A percentile compares a stretch with the other conserved stretches of the same genome.
Conservation (phyloP, 1,140 invertebrate species). For the Drosophila nikananu region DNA sequence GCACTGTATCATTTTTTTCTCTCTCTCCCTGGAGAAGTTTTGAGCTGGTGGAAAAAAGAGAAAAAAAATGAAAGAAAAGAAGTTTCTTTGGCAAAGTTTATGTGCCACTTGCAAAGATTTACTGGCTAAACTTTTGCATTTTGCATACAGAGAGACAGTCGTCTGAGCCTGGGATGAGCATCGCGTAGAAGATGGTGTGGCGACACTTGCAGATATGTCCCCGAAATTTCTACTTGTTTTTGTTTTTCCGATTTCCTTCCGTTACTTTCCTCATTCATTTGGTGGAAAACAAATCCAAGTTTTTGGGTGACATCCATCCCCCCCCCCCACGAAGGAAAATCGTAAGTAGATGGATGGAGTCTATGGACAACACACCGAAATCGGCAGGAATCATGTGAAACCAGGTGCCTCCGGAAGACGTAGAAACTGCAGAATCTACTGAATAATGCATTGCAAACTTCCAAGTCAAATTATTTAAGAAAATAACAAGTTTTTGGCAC, state of each 20-base stretch:
- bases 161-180: conserved; percentile 9
- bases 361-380: not conserved
- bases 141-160: conserved; percentile 70
- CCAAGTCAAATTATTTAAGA: no score
- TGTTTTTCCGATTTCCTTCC: conserved; percentile 27
- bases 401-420: not conserved
- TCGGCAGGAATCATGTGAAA: conserved; percentile 18
- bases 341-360: not conserved
- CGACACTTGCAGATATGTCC: conserved; percentile 37
- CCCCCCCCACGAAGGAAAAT: conserved; percentile 13
- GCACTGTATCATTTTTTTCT: conserved; percentile 75
- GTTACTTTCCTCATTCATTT: conserved; percentile 35
- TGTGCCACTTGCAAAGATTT: conserved; percentile 84
- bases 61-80: conserved; percentile 33
- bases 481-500: no score
- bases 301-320: conserved; percentile 21
- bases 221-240: conserved; percentile 28
- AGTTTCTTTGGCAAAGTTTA: conserved; percentile 82
- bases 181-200: not conserved
- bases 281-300: conserved; percentile 60
- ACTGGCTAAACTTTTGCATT: conserved; percentile 81
- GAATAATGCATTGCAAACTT: conserved; percentile 64
- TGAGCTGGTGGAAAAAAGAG: not conserved
- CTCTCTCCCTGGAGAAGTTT: conserved; percentile 23
- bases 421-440: conserved; percentile 19